Evolutionary conservation across 2,888 invertebrate genomes (phyloP), one percentile per base, ranked within the genome.

Genomic region (Strigamia crassipes): DNA sequence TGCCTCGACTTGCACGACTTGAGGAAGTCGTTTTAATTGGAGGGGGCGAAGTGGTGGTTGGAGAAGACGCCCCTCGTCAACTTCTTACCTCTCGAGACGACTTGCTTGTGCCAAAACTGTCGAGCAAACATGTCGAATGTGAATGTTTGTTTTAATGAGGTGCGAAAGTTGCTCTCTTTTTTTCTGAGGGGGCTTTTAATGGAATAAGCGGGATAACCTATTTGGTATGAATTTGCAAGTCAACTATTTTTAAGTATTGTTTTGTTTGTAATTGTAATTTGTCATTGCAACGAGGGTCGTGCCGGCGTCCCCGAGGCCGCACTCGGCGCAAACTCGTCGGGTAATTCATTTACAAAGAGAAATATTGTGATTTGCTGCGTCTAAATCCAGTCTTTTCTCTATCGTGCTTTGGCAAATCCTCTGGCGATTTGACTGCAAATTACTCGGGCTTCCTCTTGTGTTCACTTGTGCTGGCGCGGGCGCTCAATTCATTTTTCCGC

Each of bases 291-390:
- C 61, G 61, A 66, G 61, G 61, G 61, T 66, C 46, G 12, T 18
- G 61, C 23, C 6, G 9, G 21, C 12, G 61, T 66, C 61, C 61
- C 61, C 23, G 21, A 21, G 61, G 61, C 61, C 61, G 21, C 46
- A 46, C 46, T 38, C 78, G 38, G 78, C n/a, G 31, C 42, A 41
- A 79, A 79, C 79, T 79, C 80, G 46, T 80, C 23, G 51, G 23
- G 27, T 80, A 80, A 80, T 80, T 80, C 80, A 80, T 46, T 80
- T 80, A 80, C 56, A 56, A 80, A 80, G 42, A 56, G 80, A 80
- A 80, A 80, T 66, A 66, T 80, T 80, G 80, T 80, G 80, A 80
- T 80, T 80, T 80, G 61, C 61, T 66, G 80, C 80, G 80, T 56
- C 80, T 80, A 66, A 66, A 66, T 66, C 61, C 61, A 66, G 61